Base-by-base conservation (phyloP, 2,888 invertebrate genomes). In the Troglohyphantes excavatus region DNA sequence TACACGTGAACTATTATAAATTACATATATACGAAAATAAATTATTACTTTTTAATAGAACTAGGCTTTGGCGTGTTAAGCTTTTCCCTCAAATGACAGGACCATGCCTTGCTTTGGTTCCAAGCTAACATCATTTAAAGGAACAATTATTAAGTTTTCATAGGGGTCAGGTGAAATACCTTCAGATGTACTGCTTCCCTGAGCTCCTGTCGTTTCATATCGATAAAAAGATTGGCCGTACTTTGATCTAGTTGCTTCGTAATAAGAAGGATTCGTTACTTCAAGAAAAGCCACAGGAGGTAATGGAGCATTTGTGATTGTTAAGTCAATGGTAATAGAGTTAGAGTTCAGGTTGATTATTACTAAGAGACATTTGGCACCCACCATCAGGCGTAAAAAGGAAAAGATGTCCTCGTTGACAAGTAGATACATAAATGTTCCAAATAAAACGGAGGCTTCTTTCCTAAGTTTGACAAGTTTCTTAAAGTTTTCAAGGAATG, bases 291-390 rank as follows among this genome's bases (percentile, higher is more conserved):
- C 91, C n/a, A 27, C 59, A 19, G 21, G 26, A 5, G 91, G 89
- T 23, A 90, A 19, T 6, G 43, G 21, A 43, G 59, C 13, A 26
- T 26, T 19, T n/a, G n/a, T 63, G 11, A n/a, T 43, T 21, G 61
- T 33, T n/a, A 96, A 94, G 93, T 96, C 95, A 70, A 95, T 95
- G 2, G 93, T 93, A 7, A 94, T 94, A 3, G 93, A 93, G 33
- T 93, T 92, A 13, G 93, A 93, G 0, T 94, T 94, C 19, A 96
- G 95, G 94, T 97, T 97, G 92, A 95, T 95, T 76, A 96, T 95
- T 33, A 96, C 95, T 92, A 96, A 94, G 94, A 95, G 96, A 27
- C 97, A 96, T 6, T 91, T 90, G 13, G 90, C 26, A 5, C 79
- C 85, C n/a, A 82, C 88, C 23, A 87, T 61, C 11, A 88, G 87